A percentile compares a stretch with the other conserved stretches of the same genome.
phyloP scores from a whole-genome alignment of 1,140 invertebrate species.

The Thereuonema tuberculata region DNA sequence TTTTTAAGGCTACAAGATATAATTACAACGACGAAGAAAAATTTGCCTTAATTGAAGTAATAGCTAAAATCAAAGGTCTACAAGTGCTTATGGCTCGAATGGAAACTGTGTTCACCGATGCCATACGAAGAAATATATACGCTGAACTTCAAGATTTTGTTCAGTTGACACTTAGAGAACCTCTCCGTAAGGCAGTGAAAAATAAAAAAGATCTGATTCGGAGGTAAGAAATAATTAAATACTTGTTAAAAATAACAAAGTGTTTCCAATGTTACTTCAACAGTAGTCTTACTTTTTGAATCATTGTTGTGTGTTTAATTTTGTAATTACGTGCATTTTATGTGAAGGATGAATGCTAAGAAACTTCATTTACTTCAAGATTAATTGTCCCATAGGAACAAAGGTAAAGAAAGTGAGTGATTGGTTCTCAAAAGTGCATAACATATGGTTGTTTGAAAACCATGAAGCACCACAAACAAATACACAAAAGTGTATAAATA shows the following conservation, averaged over 20 bases:
- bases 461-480: too few species aligned
- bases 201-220: conserved; percentile 95
- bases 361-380: too few species aligned
- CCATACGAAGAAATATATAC: conserved; percentile 88
- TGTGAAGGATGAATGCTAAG: too few species aligned
- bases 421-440: too few species aligned
- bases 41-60: conserved; percentile 94
- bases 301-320: too few species aligned
- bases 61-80: conserved; percentile 98
- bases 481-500: too few species aligned
- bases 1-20: conserved; percentile 71
- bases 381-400: too few species aligned
- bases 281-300: not conserved
- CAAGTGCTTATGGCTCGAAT: conserved; percentile 95
- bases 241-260: not conserved
- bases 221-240: conserved; percentile 46
- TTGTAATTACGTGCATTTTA: not conserved
- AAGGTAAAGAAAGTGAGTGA: too few species aligned
- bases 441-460: too few species aligned
- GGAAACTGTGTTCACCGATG: conserved; percentile 94
- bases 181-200: conserved; percentile 89
- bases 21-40: conserved; percentile 98
- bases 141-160: conserved; percentile 96
- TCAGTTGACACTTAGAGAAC: conserved; percentile 76
- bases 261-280: conserved; percentile 5